Base-by-base conservation (phyloP, 2,888 invertebrate genomes). In the Keiferia lycopersicella region DNA sequence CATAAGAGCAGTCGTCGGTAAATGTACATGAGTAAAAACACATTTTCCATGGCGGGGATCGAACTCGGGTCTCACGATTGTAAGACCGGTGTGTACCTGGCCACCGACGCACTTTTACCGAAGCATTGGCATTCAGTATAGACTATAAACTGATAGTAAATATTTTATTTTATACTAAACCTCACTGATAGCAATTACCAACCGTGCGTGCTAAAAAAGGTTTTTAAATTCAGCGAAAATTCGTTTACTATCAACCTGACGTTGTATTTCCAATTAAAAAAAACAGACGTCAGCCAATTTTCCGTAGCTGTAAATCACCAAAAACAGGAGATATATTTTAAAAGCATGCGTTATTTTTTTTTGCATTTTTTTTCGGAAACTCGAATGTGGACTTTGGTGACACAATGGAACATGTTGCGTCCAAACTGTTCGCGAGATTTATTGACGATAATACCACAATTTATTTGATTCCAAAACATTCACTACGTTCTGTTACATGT, bases 401-500 rank as follows among this genome's bases (percentile, higher is more conserved):
- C 64, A 20, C 26, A 61, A 45, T n/a, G 60, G 57, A 16, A 56
- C 57, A 57, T 16, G 58, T 53, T 39, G 30, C 7, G 57, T 39
- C 14, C 64, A 41, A 61, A 62, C 53, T 39, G 63, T 38, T 20
- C 41, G 38, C 30, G 58, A 69, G 76, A 82, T 82, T 73, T 79
- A 83, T 79, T 64, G 76, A 70, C 72, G 77, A 75, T 78, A 81
- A 80, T 76, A 70, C 74, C 41, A 72, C 79, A 73, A 80, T 83
- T 80, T 81, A 78, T 83, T 77, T 45, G 64, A 65, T 64, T 64
- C 63, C 12, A 65, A 59, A 68, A 66, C 58, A 61, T 58, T 61
- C 60, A 30, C 56, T 11, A 26, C n/a, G 30, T 11, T 1, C 7
- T 12, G 12, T 39, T 20, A 58, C 12, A 16, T 39, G 58, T 12